Conservation (phyloP, 2,797 vertebrate species). For the Toxotes lorentzi region DNA sequence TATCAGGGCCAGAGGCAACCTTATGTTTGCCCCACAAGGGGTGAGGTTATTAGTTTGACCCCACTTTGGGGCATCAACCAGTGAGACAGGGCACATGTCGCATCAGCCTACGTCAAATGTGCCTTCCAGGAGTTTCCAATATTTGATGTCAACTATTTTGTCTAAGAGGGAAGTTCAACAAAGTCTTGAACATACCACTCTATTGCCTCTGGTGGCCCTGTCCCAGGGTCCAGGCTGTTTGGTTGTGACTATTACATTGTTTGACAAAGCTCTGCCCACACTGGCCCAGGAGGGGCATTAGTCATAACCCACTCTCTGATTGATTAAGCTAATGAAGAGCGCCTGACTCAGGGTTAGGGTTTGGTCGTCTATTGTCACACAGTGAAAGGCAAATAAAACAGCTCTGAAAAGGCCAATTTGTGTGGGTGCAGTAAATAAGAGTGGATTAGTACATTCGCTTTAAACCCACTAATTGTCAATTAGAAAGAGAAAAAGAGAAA, state of each 20-base stretch:
- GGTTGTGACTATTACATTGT: constrained; percentile 67
- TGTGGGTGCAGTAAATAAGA: constrained; percentile 19
- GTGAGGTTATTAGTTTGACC: constrained; percentile 71
- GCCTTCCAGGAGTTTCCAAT: constrained; percentile 60
- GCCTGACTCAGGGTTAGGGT: constrained; percentile 47
- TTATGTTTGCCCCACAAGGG: constrained; percentile 52
- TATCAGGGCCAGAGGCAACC: constrained; percentile 54
- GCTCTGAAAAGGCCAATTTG: constrained; percentile 20
- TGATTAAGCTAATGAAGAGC: constrained; percentile 75
- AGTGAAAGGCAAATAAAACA: constrained; percentile 17
- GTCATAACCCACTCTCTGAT: constrained; percentile 69
- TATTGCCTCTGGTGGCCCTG: constrained; percentile 50
- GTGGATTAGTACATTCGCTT: neutral
- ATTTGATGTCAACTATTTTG: constrained; percentile 66
- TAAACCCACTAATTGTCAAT: neutral
- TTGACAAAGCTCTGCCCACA: constrained; percentile 77
- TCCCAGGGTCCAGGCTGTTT: constrained; percentile 51
- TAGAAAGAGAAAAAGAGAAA: neutral
- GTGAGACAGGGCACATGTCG: constrained; percentile 64
- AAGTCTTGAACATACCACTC: constrained; percentile 57
- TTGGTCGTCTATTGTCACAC: constrained; percentile 32
- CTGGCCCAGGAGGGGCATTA: constrained; percentile 57
- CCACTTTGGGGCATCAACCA: constrained; percentile 67
- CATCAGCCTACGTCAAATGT: constrained; percentile 61
- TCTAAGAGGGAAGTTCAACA: constrained; percentile 55